A percentile compares a stretch with the other conserved stretches of the same genome.
phyloP scores from a whole-genome alignment of 2,113 vertebrate genomes.

The Cyanoliseus patagonus region DNA sequence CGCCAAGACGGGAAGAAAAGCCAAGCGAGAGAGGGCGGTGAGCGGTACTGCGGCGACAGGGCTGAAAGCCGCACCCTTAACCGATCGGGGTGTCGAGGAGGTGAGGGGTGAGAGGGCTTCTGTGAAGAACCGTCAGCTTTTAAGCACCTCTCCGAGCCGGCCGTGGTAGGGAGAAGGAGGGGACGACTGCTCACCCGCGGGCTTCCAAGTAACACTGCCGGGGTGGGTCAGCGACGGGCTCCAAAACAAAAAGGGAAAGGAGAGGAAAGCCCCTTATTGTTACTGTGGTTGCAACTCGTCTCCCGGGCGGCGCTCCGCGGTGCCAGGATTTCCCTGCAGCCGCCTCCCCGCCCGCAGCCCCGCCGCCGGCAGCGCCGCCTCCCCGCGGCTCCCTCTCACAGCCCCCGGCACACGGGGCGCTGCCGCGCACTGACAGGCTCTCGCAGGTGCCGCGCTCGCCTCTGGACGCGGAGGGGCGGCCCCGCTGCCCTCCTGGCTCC shows the following conservation, averaged over 20 bases:
- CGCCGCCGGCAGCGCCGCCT: not conserved
- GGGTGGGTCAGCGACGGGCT: not conserved
- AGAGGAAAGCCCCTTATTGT: not conserved
- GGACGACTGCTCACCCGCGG: too few relatives aligned
- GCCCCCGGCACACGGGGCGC: not conserved
- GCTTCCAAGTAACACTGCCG: not conserved
- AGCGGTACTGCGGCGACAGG: not conserved
- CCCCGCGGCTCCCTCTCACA: not conserved
- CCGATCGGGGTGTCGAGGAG: not conserved
- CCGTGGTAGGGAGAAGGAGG: not conserved
- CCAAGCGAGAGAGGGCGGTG: not conserved
- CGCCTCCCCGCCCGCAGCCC: not conserved
- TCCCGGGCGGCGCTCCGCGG: not conserved
- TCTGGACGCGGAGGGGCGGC: not conserved
- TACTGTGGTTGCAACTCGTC: not conserved
- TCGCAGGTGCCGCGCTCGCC: not conserved
- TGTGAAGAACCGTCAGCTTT: not conserved
- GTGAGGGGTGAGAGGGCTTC: not conserved
- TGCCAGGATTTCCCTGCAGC: conserved; percentile 42
- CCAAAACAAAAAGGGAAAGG: accelerated
- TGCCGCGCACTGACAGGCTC: not conserved
- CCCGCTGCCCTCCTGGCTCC: not conserved
- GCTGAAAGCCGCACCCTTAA: not conserved
- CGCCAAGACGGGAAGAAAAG: not conserved
- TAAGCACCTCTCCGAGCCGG: not conserved